These are phyloP conservation scores for Athene noctua DNA, from an alignment of 2,113 vertebrate genomes.

Conservation along the genomic window DNA sequence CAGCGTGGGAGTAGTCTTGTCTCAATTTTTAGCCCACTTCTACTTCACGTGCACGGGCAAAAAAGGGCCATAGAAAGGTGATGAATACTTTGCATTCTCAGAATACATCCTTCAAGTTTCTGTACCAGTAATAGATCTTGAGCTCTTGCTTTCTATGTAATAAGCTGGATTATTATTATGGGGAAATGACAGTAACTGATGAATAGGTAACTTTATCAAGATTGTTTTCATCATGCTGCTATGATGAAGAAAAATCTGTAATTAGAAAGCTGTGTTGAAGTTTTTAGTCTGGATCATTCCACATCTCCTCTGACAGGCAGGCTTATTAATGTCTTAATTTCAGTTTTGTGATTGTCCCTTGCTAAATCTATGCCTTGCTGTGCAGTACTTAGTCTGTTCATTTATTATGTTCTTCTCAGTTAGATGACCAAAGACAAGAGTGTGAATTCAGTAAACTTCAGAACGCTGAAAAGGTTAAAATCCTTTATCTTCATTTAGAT, in stretches of 20 bases:
- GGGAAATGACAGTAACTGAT: constrained; percentile 14
- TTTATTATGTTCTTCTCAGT: not conserved
- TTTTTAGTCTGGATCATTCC: not conserved
- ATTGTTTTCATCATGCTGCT: constrained; percentile 30
- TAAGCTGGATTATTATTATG: not conserved
- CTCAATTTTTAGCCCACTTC: not conserved
- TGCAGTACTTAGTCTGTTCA: not conserved
- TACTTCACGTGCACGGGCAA: not conserved
- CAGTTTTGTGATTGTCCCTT: not conserved
- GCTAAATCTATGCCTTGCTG: not conserved
- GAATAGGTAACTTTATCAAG: constrained; percentile 39
- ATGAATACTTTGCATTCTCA: not conserved
- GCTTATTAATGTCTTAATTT: not conserved
- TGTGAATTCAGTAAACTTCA: not conserved
- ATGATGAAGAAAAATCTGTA: constrained; percentile 20
- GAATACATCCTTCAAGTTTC: not conserved
- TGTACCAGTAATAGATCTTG: not conserved
- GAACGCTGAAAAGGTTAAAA: not conserved
- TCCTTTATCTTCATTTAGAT: not conserved
- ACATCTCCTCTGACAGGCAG: not conserved
- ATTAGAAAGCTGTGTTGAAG: constrained; percentile 8
- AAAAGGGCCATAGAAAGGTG: not conserved
- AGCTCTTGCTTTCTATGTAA: not conserved
- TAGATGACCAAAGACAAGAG: not conserved
- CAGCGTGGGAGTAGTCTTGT: not conserved